Percentiles rank a stretch among this genome's conserved stretches.
phyloP scores from a whole-genome alignment of 1,140 invertebrate species.

The Brachionus calyciflorus region DNA sequence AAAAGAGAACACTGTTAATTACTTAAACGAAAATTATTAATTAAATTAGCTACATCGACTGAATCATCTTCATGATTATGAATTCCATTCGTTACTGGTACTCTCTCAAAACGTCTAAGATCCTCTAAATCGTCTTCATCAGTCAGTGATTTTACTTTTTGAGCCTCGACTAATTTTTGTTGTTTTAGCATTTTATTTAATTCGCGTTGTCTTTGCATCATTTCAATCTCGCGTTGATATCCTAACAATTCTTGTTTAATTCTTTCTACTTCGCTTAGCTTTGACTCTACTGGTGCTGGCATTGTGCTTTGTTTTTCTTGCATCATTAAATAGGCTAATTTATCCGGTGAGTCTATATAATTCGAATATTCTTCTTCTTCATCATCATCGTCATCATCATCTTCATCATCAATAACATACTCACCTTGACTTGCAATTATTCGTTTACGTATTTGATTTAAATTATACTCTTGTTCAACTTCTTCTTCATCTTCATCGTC shows the following conservation, averaged over 20 bases:
- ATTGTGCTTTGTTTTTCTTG: not conserved
- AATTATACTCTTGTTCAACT: not conserved
- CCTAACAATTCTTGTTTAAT: conserved; percentile 41
- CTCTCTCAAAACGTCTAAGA: conserved; percentile 22
- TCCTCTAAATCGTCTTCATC: conserved; percentile 12
- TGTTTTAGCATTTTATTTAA: not conserved
- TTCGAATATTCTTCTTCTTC: not conserved
- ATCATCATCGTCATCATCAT: not conserved
- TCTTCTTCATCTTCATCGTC: not conserved
- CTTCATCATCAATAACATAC: not conserved
- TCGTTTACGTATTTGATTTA: conserved; percentile 3
- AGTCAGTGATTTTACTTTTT: not conserved
- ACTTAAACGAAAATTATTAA: conserved; percentile 32
- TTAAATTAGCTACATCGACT: conserved; percentile 35
- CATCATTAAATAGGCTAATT: conserved; percentile 37
- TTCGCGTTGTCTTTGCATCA: conserved; percentile 27
- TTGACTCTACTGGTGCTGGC: not conserved
- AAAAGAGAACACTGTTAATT: conserved; percentile 28
- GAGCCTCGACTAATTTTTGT: not conserved
- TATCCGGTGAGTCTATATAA: conserved; percentile 7
- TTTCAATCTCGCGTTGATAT: conserved; percentile 32
- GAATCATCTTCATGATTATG: not conserved
- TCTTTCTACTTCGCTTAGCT: conserved; percentile 36
- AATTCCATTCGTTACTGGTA: not conserved
- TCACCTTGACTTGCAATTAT: not conserved